Evolutionary conservation across 2,797 vertebrate genomes (phyloP).

Genomic region (Sardinella longiceps): DNA sequence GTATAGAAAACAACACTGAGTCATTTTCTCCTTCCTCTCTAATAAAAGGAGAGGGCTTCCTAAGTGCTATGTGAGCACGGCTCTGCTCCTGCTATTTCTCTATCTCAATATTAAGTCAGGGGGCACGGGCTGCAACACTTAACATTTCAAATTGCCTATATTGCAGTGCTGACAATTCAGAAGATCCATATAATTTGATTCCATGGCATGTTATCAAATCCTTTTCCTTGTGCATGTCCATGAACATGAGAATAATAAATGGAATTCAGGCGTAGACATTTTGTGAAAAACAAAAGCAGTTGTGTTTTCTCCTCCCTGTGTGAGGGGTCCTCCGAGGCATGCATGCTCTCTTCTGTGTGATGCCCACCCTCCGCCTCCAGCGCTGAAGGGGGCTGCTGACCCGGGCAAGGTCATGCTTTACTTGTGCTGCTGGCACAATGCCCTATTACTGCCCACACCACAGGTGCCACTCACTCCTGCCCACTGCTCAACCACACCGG

Average conservation of each 20-base stretch:
- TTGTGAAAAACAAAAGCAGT: not conserved
- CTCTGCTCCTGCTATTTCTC: not conserved
- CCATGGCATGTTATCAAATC: conserved; percentile 4
- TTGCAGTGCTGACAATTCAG: not conserved
- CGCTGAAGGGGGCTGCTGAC: not conserved
- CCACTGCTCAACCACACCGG: not conserved
- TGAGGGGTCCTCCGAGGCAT: not conserved
- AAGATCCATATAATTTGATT: not conserved
- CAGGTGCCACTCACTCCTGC: not conserved
- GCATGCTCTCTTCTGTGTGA: not conserved
- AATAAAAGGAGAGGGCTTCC: not conserved
- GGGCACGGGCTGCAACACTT: not conserved
- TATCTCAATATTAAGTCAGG: not conserved
- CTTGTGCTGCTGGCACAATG: not conserved
- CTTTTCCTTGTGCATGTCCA: not conserved
- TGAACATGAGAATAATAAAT: not conserved
- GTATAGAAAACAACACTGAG: not conserved
- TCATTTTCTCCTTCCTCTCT: not conserved
- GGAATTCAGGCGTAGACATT: not conserved
- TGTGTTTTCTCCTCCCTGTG: not conserved
- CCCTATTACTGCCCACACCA: not conserved
- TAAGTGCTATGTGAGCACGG: not conserved
- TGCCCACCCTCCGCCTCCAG: not conserved
- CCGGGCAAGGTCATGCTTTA: conserved; percentile 13
- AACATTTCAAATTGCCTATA: not conserved